These are phyloP conservation scores for Rotaria sp. DNA, from an alignment of 2,888 invertebrate genomes.

Conservation along the genomic window DNA sequence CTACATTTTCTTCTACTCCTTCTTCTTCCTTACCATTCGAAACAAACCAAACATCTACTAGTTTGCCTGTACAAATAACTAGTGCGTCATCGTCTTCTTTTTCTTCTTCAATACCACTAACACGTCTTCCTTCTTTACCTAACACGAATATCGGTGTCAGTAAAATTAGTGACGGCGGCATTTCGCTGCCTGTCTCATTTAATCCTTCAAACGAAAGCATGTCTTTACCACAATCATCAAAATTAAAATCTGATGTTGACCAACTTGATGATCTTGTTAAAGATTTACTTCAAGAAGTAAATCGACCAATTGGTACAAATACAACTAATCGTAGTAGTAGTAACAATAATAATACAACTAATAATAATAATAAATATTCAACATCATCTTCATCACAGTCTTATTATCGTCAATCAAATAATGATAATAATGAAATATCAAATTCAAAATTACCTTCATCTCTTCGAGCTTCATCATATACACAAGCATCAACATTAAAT, in stretches of 20 bases:
- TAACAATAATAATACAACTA: neutral
- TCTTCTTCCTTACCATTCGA: neutral
- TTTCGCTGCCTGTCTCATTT: neutral
- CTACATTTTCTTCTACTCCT: slow-evolving; percentile 7
- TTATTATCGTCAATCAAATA: neutral
- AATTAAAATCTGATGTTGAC: neutral
- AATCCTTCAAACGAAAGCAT: neutral
- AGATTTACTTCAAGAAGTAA: neutral
- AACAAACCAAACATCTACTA: neutral
- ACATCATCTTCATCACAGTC: neutral
- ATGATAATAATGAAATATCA: neutral
- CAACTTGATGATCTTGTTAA: slow-evolving; percentile 12
- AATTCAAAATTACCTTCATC: neutral
- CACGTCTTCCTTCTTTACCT: neutral
- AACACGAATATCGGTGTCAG: neutral
- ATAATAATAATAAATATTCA: neutral
- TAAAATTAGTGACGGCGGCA: neutral
- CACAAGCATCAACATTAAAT: slow-evolving; percentile 15
- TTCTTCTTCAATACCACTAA: neutral
- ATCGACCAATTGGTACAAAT: neutral
- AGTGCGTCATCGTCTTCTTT: neutral
- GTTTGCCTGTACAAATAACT: slow-evolving; percentile 17
- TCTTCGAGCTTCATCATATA: neutral
- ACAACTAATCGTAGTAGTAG: neutral
- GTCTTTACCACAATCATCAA: neutral